Percentiles rank a stretch among this genome's conserved stretches.
Evolutionary conservation across 2,888 invertebrate genomes (phyloP).

Genomic region (Eustalomyia histrio): DNA sequence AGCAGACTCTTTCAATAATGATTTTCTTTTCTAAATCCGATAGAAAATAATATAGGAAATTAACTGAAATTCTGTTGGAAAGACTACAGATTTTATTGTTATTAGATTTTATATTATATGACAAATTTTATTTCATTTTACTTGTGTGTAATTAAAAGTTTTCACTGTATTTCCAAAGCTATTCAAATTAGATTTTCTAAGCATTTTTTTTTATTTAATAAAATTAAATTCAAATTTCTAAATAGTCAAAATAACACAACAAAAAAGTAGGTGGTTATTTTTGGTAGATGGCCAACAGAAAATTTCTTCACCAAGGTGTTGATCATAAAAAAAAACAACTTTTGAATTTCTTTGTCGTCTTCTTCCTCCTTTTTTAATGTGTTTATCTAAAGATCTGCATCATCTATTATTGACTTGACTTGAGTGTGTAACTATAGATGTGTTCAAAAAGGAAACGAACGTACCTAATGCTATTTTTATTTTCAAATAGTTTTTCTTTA

Average conservation of each 20-base stretch:
- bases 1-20: too few species aligned
- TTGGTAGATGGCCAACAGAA: conserved; percentile 59
- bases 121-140: too few species aligned
- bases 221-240: background rate
- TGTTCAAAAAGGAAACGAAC: conserved; percentile 67
- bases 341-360: conserved; percentile 6
- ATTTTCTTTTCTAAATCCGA: too few species aligned
- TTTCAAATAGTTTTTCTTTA: conserved; percentile 24
- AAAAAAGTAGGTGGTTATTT: conserved; percentile 52
- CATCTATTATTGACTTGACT: conserved; percentile 47
- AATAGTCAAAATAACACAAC: background rate
- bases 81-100: too few species aligned
- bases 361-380: conserved; percentile 39
- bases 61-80: too few species aligned
- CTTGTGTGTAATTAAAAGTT: too few species aligned
- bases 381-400: conserved; percentile 58
- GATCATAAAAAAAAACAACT: conserved; percentile 39
- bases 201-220: too few species aligned
- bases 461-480: conserved; percentile 29
- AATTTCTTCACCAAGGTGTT: conserved; percentile 59
- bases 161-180: too few species aligned
- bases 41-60: too few species aligned
- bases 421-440: conserved; percentile 46
- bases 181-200: too few species aligned
- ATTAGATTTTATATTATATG: too few species aligned